Evolutionary conservation across 2,113 vertebrate species (phyloP).

Genomic region (Ranitomeya imitator): DNA sequence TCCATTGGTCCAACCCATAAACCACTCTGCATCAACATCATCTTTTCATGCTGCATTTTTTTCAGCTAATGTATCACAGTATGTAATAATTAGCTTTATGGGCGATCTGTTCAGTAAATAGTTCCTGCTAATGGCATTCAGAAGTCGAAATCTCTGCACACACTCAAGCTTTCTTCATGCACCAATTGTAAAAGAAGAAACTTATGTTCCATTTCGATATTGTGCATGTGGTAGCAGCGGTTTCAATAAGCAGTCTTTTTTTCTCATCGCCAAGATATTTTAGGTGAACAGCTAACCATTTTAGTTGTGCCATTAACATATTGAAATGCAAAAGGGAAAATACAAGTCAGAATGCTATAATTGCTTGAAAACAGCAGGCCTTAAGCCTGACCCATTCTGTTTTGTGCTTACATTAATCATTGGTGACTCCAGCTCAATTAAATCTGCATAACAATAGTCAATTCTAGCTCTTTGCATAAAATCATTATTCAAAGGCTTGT

Average conservation of each 20-base stretch:
- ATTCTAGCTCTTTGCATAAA: conserved; percentile 18
- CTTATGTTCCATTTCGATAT: neutral
- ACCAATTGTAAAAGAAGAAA: neutral
- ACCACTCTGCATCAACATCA: no score
- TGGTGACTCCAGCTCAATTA: conserved; percentile 37
- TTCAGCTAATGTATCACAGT: neutral
- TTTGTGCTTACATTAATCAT: conserved; percentile 48
- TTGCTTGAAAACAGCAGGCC: conserved; percentile 44
- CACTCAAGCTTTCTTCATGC: neutral
- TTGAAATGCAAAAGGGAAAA: conserved; percentile 18
- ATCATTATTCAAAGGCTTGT: neutral
- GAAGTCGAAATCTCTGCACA: neutral
- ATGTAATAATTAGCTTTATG: neutral
- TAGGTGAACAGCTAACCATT: conserved; percentile 17
- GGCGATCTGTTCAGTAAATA: neutral
- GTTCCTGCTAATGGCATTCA: neutral
- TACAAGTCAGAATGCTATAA: conserved; percentile 19
- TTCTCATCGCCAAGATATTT: neutral
- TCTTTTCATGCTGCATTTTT: no score
- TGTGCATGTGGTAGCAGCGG: neutral
- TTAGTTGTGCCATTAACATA: conserved; percentile 21
- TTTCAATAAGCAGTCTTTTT: neutral
- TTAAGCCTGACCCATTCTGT: conserved; percentile 39
- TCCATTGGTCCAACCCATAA: no score
- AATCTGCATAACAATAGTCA: conserved; percentile 45